Base-by-base conservation (phyloP, 92 coral and sea anemone genomes). In the Nematostella vectensis region DNA sequence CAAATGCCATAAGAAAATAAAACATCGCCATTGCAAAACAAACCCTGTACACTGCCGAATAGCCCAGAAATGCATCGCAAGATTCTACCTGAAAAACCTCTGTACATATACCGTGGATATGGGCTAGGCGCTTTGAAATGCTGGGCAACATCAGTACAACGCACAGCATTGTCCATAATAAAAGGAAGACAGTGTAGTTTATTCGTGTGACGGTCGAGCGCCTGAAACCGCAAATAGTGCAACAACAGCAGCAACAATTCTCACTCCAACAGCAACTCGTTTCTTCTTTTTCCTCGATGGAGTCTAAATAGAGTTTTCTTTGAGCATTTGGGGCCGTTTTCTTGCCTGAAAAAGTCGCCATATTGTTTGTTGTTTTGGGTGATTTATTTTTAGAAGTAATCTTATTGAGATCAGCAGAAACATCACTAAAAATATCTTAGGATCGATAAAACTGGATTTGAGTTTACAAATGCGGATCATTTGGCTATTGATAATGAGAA, bases 11-110 rank as follows among this genome's bases (percentile, higher is more conserved):
- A 2, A 55, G 28, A 19, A 88, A 61, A 59, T 61, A 81, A 57
- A 83, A 78, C 50, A 68, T 27, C 27, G 80, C 81, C 22, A 69
- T 51, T 18, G 81, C 78, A 50, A 83, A 70, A 68, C 78, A 83
- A 9, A 70, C 50, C 1, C 96, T 76, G 63, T 83, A 83, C 3
- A 83, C 94, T 1, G 88, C 94, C 9, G 72, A 52, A 54, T 78
- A 75, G n/a, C 96, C 96, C 24, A 68, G 58, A 3, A 88, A 40
- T 31, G 54, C 75, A 23, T 57, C 71, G 27, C 94, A 88, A 21
- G 69, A 69, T 19, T 26, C 52, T 40, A 65, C 27, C 4, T 66
- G 59, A 12, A 75, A 40, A 31, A 67, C 49, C 15, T 62, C 65
- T 18, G 43, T 63, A 75, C 94, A 83, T 47, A 88, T 67, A 4